Evolutionary conservation across 2,797 vertebrate species (phyloP), one percentile per base, ranked within the genome.

Genomic region (Cyclopterus lumpus): DNA sequence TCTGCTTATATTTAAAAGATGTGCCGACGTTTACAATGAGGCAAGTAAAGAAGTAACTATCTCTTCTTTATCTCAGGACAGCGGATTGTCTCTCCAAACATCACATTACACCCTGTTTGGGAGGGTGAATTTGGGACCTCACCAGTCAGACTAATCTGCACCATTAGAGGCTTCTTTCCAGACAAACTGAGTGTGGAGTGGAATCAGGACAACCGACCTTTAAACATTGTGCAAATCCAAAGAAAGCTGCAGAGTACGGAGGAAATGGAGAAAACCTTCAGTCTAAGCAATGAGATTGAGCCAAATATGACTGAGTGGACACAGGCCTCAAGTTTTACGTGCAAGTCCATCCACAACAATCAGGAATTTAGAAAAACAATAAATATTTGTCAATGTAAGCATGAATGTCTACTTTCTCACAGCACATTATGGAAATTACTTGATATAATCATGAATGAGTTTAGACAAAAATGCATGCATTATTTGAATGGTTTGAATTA

Each of bases 331-430:
- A 36, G 0, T 0, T 93, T 91, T 67, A 79, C 67, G 1, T 95
- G 93, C 85, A 70, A 60, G 11, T 69, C 82, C 2, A 24, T 0
- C 1, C 83, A 88, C 59, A 38, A 72, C 0, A 0, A 28, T 0
- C 1, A 0, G 0, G 2, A 8, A 0, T 12, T 57, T 32, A 26
- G 0, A 0, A 12, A 64, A 51, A 74, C 40, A 32, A 87, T 61
- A 42, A 82, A 63, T 49, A 79, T 86, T n/a, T 94, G 93, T 83
- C 8, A 75, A 44, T 60, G 94, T 94, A 79, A 89, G 93, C 91
- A 44, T 63, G 4, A 24, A 5, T 2, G 15, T 5, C 14, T 36
- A 28, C 4, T 30, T 1, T 59, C 20, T 55, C 28, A 61, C 1
- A 8, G 1, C 24, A 53, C 15, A 34, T 12, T 46, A 22, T 28